These are phyloP conservation scores for Chymomyza amoena DNA, from an alignment of 2,888 invertebrate species.

Conservation along the genomic window DNA sequence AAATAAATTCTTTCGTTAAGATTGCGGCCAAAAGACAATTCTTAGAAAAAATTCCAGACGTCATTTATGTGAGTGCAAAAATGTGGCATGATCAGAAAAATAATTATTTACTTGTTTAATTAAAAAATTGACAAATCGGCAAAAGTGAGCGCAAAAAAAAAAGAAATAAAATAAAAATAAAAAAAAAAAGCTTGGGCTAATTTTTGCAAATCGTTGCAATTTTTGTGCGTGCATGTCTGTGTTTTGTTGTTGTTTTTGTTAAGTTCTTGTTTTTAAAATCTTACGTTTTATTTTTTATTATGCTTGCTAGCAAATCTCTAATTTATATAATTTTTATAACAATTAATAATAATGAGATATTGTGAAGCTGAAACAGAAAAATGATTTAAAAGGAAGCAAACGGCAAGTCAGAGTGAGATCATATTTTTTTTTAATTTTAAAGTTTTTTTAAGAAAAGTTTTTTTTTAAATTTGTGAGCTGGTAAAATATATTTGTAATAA, in stretches of 20 bases:
- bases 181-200: not conserved
- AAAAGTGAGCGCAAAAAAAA: not conserved
- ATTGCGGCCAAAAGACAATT: not conserved
- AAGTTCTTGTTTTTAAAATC: constrained; percentile 26
- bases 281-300: not conserved
- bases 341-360: too few species aligned
- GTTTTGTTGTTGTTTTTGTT: too few species aligned
- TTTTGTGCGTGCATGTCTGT: too few species aligned
- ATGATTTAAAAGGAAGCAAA: too few species aligned
- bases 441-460: too few species aligned
- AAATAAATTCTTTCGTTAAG: not conserved
- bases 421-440: too few species aligned
- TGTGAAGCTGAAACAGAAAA: too few species aligned
- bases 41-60: not conserved
- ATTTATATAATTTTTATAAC: not conserved
- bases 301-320: not conserved
- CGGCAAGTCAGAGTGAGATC: too few species aligned
- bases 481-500: too few species aligned
- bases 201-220: not conserved
- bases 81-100: not conserved
- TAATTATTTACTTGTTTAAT: not conserved
- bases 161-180: not conserved
- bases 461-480: too few species aligned
- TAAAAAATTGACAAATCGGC: constrained; percentile 4
- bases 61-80: not conserved